Evolutionary conservation across 2,113 vertebrate species (phyloP).

Genomic region (Phrynosoma blainvillii): DNA sequence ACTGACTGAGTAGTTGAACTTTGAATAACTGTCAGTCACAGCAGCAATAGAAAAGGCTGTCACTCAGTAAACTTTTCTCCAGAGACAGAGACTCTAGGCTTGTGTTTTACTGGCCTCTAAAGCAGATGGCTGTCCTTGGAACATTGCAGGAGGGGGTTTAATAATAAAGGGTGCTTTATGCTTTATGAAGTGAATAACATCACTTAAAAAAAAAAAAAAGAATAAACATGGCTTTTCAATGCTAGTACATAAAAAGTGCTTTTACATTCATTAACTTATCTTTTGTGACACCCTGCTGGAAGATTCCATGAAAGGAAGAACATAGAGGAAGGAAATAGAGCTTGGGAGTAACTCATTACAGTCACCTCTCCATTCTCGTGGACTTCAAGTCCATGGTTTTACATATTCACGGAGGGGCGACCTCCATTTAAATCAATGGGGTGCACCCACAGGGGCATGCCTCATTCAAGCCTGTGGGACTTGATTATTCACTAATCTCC

Average conservation of each 20-base stretch:
- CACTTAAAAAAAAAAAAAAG: not conserved
- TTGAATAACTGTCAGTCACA: slow-evolving; percentile 17
- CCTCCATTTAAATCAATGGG: too few relatives aligned
- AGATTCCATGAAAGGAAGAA: slow-evolving; percentile 38
- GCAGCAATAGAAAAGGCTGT: not conserved
- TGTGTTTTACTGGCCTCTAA: not conserved
- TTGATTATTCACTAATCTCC: too few relatives aligned
- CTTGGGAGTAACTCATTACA: too few relatives aligned
- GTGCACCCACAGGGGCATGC: too few relatives aligned
- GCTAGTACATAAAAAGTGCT: slow-evolving; percentile 40
- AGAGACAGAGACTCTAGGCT: not conserved
- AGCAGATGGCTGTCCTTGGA: not conserved
- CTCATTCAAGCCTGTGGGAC: too few relatives aligned
- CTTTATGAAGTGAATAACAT: slow-evolving; percentile 3
- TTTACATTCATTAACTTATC: slow-evolving; percentile 49
- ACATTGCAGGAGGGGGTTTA: not conserved
- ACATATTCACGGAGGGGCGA: too few relatives aligned
- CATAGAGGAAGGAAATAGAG: not conserved
- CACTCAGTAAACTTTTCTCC: not conserved
- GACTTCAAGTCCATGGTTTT: too few relatives aligned
- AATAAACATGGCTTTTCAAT: not conserved
- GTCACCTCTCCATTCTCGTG: too few relatives aligned
- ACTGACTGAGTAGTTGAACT: not conserved
- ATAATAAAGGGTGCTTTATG: slow-evolving; percentile 18
- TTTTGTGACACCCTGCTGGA: slow-evolving; percentile 38